Evolutionary conservation across 2,888 invertebrate genomes (phyloP), one percentile per base, ranked within the genome.

Genomic region (Diarsia brunnea): DNA sequence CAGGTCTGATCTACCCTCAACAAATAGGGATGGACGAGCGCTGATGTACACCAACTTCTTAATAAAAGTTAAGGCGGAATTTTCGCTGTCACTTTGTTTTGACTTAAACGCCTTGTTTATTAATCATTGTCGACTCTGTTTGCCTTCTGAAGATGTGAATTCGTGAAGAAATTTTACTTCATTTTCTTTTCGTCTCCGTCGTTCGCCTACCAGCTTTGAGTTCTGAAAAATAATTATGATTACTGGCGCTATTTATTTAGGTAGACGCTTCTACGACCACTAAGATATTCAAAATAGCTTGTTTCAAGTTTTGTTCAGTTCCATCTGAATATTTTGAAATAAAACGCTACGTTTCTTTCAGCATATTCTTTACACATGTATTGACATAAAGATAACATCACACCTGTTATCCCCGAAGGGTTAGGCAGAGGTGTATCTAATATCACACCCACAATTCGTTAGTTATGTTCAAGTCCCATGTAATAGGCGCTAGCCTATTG

Each of bases 81-180:
- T 92, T 89, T 90, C 88, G 84, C 90, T 90, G 92, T 91, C 92
- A 92, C 91, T 93, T 92, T 93, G 92, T 91, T 93, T 91, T 91
- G 91, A 92, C 90, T 92, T 91, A 88, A 89, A 89, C 80, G 84
- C 78, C 78, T 73, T 83, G 84, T 87, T 88, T 86, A 88, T 88
- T 87, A 87, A 89, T 89, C 86, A 88, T 85, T 85, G 81, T 83
- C 78, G 78, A 79, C 79, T 81, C 51, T 80, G 75, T 80, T 83
- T 80, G 73, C 71, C 73, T 82, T 82, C 77, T 68, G 73, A 75
- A 71, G 70, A 84, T 70, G 31, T 73, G 78, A 82, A 86, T 78
- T 76, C 43, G 74, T 69, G 53, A 51, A 71, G 70, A 73, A 79
- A 81, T 78, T 78, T 80, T 49, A 65, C 78, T 73, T 74, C 38